Evolutionary conservation across 2,888 invertebrate species (phyloP), one percentile per base, ranked within the genome.

Genomic region (Chorisops tibialis): DNA sequence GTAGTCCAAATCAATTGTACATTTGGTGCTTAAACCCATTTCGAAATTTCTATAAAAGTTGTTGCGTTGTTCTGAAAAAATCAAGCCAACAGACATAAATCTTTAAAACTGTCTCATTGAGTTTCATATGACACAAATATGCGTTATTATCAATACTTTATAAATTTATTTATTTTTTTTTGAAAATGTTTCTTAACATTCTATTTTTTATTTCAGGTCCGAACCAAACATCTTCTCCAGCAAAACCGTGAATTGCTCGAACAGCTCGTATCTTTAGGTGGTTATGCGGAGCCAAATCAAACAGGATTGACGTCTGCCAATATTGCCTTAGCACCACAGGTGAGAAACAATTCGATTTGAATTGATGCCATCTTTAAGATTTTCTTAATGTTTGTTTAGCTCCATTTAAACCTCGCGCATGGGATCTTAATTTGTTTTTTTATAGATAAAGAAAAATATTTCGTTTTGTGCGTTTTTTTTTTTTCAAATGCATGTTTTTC

Each of bases 181-280:
- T n/a, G n/a, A n/a, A n/a, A n/a, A n/a, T n/a, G n/a, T n/a, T n/a
- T n/a, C n/a, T n/a, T n/a, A n/a, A n/a, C n/a, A n/a, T n/a, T n/a
- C n/a, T n/a, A n/a, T n/a, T n/a, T n/a, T 30, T 30, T 5, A 11
- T 56, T 56, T 16, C 75, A 85, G 85, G 82, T 95, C 14, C 85
- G 96, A 68, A 96, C 95, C 5, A 96, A 97, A 75, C 96, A 97
- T 78, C 82, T 98, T 64, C 80, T 98, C 69, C 87, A 94, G 56
- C 96, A 97, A 75, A 98, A 98, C 80, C 89, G 94, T 69, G 97
- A 97, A 77, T 80, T 98, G 48, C 80, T 98, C 67, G 96, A 96
- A 73, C 97, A 98, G 77, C 92, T 98, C 71, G 90, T 93, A 45
- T 89, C 91, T 11, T 81, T 98, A 70, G 95, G 97, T 14, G 84